phyloP scores from a whole-genome alignment of 2,797 vertebrate species.

The Nothura maculosa region DNA sequence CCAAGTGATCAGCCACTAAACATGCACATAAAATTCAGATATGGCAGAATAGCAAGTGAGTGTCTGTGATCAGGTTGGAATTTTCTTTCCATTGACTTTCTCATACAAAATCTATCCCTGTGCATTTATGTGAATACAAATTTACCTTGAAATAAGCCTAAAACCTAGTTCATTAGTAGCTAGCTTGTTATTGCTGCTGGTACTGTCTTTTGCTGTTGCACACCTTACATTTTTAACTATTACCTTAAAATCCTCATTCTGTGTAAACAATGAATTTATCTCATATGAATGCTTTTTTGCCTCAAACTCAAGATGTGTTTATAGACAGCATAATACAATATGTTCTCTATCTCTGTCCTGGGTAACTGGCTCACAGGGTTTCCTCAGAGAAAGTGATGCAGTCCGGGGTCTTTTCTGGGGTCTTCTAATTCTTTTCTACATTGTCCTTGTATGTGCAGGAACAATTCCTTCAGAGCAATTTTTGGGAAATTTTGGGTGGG shows the following conservation, averaged over 20 bases:
- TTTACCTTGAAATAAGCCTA: not conserved
- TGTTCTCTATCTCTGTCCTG: not conserved
- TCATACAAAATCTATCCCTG: not conserved
- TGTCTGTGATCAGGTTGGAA: not conserved
- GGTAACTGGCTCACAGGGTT: not conserved
- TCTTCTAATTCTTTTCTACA: not conserved
- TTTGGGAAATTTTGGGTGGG: too few relatives aligned
- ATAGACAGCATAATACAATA: not conserved
- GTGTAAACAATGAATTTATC: not conserved
- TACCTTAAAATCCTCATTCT: not conserved
- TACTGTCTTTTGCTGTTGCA: not conserved
- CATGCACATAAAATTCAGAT: constrained; percentile 43
- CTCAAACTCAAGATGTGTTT: not conserved
- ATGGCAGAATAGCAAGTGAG: not conserved
- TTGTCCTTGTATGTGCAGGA: not conserved
- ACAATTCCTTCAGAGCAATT: accelerated
- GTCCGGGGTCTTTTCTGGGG: not conserved
- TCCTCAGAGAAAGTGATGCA: accelerated
- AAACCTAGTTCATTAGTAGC: not conserved
- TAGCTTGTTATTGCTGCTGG: not conserved
- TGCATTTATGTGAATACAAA: constrained; percentile 20
- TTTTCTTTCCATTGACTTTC: constrained; percentile 31
- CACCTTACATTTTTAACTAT: not conserved
- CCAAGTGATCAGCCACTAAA: constrained; percentile 37
- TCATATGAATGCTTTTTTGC: not conserved